Evolutionary conservation across 1,140 invertebrate species (phyloP).

Genomic region (Dendroctonus ponderosae): DNA sequence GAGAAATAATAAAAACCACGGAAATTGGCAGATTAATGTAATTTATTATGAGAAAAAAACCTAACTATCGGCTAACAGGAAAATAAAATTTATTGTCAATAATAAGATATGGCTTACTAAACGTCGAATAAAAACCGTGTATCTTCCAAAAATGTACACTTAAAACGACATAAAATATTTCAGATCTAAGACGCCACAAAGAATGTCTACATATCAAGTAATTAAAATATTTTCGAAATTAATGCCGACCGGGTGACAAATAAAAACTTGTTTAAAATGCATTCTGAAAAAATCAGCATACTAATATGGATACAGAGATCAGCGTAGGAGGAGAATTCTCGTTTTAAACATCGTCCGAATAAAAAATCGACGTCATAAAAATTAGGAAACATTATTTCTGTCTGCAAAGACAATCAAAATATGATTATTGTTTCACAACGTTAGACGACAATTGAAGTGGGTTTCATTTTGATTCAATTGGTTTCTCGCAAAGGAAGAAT

Average conservation of each 20-base stretch:
- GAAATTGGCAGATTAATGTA: background rate
- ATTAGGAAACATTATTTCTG: conserved; percentile 9
- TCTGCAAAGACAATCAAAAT: conserved; percentile 10
- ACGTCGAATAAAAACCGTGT: conserved; percentile 15
- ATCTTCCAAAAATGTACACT: conserved; percentile 6
- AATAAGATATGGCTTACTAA: conserved; percentile 7
- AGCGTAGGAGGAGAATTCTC: conserved; percentile 15
- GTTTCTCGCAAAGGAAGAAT: too few relatives aligned
- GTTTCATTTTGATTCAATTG: too few relatives aligned
- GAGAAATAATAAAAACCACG: background rate
- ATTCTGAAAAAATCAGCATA: conserved; percentile 23
- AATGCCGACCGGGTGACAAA: conserved; percentile 21
- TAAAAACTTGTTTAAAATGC: conserved; percentile 22
- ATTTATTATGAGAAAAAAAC: conserved; percentile 8
- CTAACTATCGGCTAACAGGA: background rate
- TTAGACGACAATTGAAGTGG: conserved; percentile 2
- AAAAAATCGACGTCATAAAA: conserved; percentile 21
- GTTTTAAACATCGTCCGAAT: conserved; percentile 5
- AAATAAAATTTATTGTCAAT: conserved; percentile 16
- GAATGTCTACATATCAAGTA: conserved; percentile 21
- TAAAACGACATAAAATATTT: conserved; percentile 14
- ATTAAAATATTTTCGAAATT: conserved; percentile 27
- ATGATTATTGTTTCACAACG: conserved; percentile 12
- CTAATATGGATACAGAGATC: conserved; percentile 17
- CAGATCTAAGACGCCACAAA: conserved; percentile 10